These are phyloP conservation scores for Fundulus diaphanus DNA, from an alignment of 2,797 vertebrate genomes.

Conservation along the genomic window DNA sequence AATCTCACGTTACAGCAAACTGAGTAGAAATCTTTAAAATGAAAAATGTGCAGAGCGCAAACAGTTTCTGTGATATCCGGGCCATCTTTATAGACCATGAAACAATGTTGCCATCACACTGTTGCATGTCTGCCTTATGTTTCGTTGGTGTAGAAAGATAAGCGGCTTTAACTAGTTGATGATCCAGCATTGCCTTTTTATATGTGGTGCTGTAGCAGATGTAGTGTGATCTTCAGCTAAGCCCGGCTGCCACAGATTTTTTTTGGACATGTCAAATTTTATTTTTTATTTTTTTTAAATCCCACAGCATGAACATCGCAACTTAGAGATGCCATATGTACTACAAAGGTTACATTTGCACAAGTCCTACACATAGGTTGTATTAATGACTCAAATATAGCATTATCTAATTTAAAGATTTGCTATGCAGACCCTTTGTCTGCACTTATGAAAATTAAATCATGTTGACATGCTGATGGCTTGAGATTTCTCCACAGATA, in stretches of 20 bases:
- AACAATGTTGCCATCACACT: neutral
- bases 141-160: neutral
- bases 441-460: neutral
- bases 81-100: neutral
- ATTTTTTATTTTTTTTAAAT: too few species aligned
- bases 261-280: too few species aligned
- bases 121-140: neutral
- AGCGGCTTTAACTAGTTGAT: neutral
- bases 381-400: neutral
- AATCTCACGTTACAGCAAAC: conserved; percentile 29
- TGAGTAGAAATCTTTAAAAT: conserved; percentile 29
- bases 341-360: neutral
- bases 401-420: neutral
- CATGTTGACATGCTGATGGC: neutral
- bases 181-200: neutral
- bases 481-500: too few species aligned
- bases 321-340: neutral
- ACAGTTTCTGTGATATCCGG: too few species aligned
- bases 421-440: neutral
- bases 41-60: neutral
- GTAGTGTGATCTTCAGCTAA: neutral
- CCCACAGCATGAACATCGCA: neutral
- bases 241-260: too few species aligned
- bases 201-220: neutral
- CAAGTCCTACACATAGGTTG: neutral